phyloP scores from a whole-genome alignment of 2,113 vertebrate species.

The Osmerus eperlanus region DNA sequence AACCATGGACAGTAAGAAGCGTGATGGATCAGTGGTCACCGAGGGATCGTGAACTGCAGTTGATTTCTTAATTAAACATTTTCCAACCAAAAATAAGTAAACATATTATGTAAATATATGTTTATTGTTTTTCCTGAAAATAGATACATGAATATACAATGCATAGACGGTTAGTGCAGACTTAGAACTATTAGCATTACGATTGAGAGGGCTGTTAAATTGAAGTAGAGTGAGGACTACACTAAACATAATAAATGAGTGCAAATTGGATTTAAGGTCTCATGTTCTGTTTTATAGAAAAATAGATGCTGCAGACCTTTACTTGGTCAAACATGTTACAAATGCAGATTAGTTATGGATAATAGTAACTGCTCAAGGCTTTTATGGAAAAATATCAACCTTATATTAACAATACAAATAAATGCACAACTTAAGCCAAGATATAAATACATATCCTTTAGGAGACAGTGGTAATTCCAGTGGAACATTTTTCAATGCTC shows the following conservation, averaged over 20 bases:
- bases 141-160: conserved; percentile 48
- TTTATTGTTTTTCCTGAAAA: conserved; percentile 57
- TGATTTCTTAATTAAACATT: not conserved
- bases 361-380: conserved; percentile 41
- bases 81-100: not conserved
- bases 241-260: conserved; percentile 46
- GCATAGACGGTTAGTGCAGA: conserved; percentile 48
- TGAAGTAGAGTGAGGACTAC: conserved; percentile 14
- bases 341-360: conserved; percentile 45
- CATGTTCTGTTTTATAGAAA: conserved; percentile 26
- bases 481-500: conserved; percentile 55
- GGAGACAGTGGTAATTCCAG: conserved; percentile 59
- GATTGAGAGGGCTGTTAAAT: conserved; percentile 43
- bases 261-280: conserved; percentile 51
- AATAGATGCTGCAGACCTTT: conserved; percentile 15
- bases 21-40: too few relatives aligned
- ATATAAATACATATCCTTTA: conserved; percentile 65
- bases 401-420: conserved; percentile 62
- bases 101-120: conserved; percentile 46
- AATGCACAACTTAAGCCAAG: conserved; percentile 53
- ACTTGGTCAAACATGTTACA: conserved; percentile 21
- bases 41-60: too few relatives aligned
- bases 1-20: too few relatives aligned
- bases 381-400: conserved; percentile 59
- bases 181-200: conserved; percentile 27